Conservation (phyloP, 2,888 invertebrate species). For the Polydrusus cervinus region DNA sequence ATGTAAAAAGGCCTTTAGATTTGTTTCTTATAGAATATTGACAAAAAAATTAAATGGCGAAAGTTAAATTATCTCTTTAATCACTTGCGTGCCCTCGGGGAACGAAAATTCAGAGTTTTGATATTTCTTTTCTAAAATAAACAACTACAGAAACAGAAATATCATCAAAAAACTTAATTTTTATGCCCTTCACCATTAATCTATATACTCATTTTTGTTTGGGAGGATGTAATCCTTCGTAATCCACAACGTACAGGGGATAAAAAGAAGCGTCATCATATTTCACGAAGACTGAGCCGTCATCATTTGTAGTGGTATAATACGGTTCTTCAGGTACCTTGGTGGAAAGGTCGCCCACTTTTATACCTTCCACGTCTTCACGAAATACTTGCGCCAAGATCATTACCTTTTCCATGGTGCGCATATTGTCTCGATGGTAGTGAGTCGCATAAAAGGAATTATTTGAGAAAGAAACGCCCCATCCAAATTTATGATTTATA, state of each 20-base stretch:
- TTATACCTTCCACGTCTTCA: constrained; percentile 7
- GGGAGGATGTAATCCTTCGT: constrained; percentile 5
- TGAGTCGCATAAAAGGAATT: constrained; percentile 51
- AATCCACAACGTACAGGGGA: constrained; percentile 51
- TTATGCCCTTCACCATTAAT: not conserved
- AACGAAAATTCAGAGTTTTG: too few species aligned
- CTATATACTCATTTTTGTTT: not conserved
- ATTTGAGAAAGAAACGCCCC: constrained; percentile 55
- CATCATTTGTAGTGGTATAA: constrained; percentile 41
- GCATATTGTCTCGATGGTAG: not conserved
- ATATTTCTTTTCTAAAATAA: too few species aligned
- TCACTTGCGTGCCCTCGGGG: too few species aligned
- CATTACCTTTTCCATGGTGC: constrained; percentile 31
- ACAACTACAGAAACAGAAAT: too few species aligned
- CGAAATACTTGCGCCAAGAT: constrained; percentile 49
- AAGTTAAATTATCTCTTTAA: too few species aligned
- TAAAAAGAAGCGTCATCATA: constrained; percentile 51
- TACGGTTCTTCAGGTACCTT: constrained; percentile 39
- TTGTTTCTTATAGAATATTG: too few species aligned
- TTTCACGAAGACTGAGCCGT: constrained; percentile 47
- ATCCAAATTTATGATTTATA: constrained; percentile 50
- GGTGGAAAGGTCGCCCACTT: constrained; percentile 32
- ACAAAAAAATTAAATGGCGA: too few species aligned
- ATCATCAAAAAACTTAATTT: too few species aligned
- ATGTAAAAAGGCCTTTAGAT: too few species aligned